These are phyloP conservation scores for Apostichopus parvimensis DNA, from an alignment of 35 echinoderm and acorn worm genomes.

Conservation along the genomic window DNA sequence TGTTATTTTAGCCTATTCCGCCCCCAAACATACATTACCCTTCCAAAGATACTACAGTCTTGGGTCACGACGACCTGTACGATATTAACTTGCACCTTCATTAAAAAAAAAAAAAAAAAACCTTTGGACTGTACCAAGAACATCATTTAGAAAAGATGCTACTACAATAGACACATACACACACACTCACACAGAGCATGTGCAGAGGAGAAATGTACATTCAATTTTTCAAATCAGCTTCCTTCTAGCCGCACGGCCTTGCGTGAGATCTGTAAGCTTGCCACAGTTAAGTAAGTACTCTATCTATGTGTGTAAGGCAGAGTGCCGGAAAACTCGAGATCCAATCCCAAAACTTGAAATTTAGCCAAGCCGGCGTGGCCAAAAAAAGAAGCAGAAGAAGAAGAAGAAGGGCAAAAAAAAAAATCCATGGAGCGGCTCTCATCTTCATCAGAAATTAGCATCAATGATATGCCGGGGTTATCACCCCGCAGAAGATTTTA, in stretches of 20 bases:
- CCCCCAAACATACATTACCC: slow-evolving; percentile 1
- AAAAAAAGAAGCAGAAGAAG: too few species aligned
- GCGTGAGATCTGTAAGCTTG: background rate
- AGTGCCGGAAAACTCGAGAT: background rate
- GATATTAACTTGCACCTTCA: background rate
- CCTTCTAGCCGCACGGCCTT: background rate
- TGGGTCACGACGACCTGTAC: background rate
- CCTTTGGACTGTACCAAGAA: background rate
- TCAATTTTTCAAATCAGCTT: background rate
- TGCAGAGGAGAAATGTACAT: background rate
- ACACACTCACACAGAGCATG: background rate
- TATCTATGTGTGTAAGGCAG: background rate
- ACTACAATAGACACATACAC: background rate
- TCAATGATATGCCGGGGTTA: background rate
- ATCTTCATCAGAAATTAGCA: slow-evolving; percentile 3
- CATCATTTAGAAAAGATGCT: background rate
- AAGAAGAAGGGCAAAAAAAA: background rate
- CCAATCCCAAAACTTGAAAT: background rate
- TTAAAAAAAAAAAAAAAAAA: background rate
- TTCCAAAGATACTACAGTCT: background rate
- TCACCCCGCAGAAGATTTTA: background rate
- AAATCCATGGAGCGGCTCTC: background rate
- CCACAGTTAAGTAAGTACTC: background rate
- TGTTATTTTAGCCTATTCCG: background rate
- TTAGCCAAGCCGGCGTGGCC: background rate